phyloP scores from a whole-genome alignment of 2,888 invertebrate species.

The Lochmaea crataegi region DNA sequence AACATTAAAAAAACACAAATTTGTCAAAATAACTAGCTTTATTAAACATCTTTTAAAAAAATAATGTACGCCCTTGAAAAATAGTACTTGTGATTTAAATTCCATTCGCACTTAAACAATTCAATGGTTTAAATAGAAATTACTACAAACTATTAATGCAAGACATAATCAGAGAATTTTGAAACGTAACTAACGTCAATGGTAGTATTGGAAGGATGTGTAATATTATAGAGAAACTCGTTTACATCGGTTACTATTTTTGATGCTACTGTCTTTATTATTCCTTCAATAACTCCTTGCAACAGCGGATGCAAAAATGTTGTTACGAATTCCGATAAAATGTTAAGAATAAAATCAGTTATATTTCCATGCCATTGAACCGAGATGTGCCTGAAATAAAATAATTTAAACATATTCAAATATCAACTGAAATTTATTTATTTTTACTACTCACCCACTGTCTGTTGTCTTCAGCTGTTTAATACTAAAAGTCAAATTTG shows the following conservation, averaged over 20 bases:
- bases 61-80: too few relatives aligned
- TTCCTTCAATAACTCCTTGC: conserved; percentile 38
- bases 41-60: too few relatives aligned
- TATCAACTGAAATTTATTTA: too few relatives aligned
- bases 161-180: background rate
- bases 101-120: too few relatives aligned
- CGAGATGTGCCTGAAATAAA: conserved; percentile 35
- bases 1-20: too few relatives aligned
- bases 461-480: conserved; percentile 18
- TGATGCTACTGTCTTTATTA: conserved; percentile 35
- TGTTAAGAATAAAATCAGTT: conserved; percentile 40
- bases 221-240: conserved; percentile 20
- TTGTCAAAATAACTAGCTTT: too few relatives aligned
- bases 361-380: conserved; percentile 35
- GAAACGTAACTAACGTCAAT: background rate
- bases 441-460: conserved; percentile 23
- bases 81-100: too few relatives aligned
- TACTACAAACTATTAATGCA: too few relatives aligned
- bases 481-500: background rate
- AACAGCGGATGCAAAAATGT: conserved; percentile 44
- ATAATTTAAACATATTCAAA: background rate
- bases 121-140: too few relatives aligned
- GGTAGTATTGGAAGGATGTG: background rate
- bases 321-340: conserved; percentile 44
- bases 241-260: conserved; percentile 38